These are phyloP conservation scores for Luehdorfia chinensis DNA, from an alignment of 1,140 invertebrate species.

Conservation along the genomic window DNA sequence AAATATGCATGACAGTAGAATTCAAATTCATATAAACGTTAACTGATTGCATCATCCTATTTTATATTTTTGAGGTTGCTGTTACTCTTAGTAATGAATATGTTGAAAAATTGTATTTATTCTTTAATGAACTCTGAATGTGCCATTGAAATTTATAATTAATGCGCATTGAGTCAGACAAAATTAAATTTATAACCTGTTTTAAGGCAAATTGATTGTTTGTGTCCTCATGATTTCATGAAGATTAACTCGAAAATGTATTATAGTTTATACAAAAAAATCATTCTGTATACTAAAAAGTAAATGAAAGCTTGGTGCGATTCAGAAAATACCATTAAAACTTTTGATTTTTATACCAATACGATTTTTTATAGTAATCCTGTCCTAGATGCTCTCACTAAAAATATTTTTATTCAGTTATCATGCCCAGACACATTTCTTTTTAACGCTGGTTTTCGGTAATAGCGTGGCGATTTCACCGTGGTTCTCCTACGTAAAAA, in stretches of 20 bases:
- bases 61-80: constrained; percentile 13
- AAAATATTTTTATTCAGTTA: not conserved
- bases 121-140: constrained; percentile 33
- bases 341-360: constrained; percentile 77
- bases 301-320: constrained; percentile 77
- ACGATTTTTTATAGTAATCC: constrained; percentile 50
- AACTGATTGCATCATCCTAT: constrained; percentile 16
- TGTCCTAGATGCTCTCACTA: constrained; percentile 5
- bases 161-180: constrained; percentile 67
- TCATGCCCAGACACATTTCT: no score
- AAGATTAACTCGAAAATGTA: constrained; percentile 62
- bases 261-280: constrained; percentile 70
- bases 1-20: constrained; percentile 48
- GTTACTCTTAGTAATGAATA: constrained; percentile 33
- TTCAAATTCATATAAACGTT: constrained; percentile 39
- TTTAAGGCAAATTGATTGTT: constrained; percentile 56
- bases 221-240: constrained; percentile 59
- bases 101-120: constrained; percentile 27
- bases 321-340: constrained; percentile 78
- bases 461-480: no score
- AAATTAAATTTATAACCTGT: constrained; percentile 61
- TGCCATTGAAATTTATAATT: no score
- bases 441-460: no score
- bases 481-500: no score
- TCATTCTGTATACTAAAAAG: constrained; percentile 76